Base-by-base conservation (phyloP, 2,888 invertebrate genomes). In the Trichopria drosophilae region DNA sequence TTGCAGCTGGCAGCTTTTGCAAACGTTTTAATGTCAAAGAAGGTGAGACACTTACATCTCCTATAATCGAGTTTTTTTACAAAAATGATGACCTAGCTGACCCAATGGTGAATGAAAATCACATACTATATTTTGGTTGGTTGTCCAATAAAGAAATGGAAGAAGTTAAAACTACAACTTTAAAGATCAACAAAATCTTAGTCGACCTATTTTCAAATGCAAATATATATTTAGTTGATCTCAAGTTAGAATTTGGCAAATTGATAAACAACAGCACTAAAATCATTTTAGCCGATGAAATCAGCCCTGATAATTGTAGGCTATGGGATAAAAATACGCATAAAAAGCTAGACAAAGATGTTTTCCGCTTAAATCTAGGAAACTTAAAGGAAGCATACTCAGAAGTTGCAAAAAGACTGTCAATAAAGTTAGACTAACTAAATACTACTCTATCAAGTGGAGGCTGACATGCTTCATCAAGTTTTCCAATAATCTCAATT, bases 401-500 rank as follows among this genome's bases (percentile, higher is more conserved):
- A 47, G 47, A 47, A 47, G 47, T 47, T 39, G 47, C 47, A 12
- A 19, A 47, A 47, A 39, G 47, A 40, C 15, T 47, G 47, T 46
- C 46, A 46, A 39, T 46, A 46, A 12, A 46, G 46, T 46, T 46
- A 46, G 39, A n/a, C n/a, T 46, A 46, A 46, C 46, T 37, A 39
- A 46, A 46, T 46, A 46, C 46, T 46, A 46, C 39, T 46, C 46
- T 46, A 46, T 46, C 46, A 46, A 39, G 39, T 39, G 46, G 39
- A 46, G 39, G 46, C 39, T 46, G 37, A 46, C 46, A 46, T 46
- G 46, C 46, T 39, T 46, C 39, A 46, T 31, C 46, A 46, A 46
- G 46, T 46, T 46, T 46, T 46, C 46, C 46, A 46, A 46, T 46
- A 46, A 46, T 46, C 39, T 46, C 39, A 46, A 46, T 39, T 46